These are phyloP conservation scores for Petrolisthes manimaculis DNA, from an alignment of 2,888 invertebrate genomes.

Conservation along the genomic window DNA sequence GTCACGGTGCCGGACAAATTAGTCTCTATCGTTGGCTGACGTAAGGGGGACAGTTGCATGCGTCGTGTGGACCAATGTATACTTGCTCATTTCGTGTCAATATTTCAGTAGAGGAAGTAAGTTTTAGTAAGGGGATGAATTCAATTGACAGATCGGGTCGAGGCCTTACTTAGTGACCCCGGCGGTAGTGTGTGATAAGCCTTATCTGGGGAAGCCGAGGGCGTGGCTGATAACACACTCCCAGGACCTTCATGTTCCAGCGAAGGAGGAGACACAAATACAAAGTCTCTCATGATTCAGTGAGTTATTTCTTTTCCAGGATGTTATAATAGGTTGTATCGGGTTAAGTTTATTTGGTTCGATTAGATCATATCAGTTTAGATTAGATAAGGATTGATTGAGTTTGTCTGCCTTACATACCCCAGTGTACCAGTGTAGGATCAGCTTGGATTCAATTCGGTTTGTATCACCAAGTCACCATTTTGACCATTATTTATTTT, in stretches of 20 bases:
- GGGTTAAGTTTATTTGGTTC: too few species aligned
- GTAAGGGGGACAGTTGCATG: neutral
- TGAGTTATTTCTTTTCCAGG: neutral
- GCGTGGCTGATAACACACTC: slow-evolving; percentile 31
- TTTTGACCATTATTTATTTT: too few species aligned
- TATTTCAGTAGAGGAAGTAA: slow-evolving; percentile 36
- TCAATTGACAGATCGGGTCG: slow-evolving; percentile 50
- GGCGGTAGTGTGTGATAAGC: slow-evolving; percentile 54
- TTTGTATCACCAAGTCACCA: too few species aligned
- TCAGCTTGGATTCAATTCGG: too few species aligned
- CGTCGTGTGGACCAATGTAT: neutral
- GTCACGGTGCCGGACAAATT: neutral
- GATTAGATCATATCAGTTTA: too few species aligned
- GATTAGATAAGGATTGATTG: too few species aligned
- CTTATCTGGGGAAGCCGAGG: slow-evolving; percentile 43
- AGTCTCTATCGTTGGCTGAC: neutral
- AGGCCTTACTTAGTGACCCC: slow-evolving; percentile 20
- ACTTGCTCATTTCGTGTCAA: slow-evolving; percentile 4
- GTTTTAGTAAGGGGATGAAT: slow-evolving; percentile 35
- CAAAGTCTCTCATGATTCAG: neutral
- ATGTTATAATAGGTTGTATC: too few species aligned
- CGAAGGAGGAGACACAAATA: neutral
- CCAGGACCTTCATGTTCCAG: neutral
- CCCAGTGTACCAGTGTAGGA: too few species aligned
- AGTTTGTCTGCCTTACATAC: too few species aligned